Conservation (phyloP, 2,888 invertebrate genomes). For the Cerceris rybyensis region DNA sequence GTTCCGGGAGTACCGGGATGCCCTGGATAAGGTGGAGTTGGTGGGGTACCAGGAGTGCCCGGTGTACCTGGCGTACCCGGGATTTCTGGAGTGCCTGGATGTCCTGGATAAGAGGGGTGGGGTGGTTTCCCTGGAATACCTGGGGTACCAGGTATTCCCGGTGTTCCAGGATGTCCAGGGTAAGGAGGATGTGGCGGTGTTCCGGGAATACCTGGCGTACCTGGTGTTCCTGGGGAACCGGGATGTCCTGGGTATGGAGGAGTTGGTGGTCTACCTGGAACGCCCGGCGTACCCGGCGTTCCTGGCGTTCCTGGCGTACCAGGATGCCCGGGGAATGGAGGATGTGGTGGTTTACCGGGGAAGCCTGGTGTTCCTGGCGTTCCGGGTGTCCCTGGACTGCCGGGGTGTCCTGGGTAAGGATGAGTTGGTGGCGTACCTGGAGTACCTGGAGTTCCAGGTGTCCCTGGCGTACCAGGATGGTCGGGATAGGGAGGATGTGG, state of each 20-base stretch:
- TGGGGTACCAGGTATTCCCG: constrained; percentile 29
- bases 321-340: constrained; percentile 25
- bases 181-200: background rate
- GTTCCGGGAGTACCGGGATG: constrained; percentile 17
- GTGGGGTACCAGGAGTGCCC: constrained; percentile 40
- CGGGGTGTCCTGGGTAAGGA: constrained; percentile 19
- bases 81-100: constrained; percentile 34
- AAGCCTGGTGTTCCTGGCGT: constrained; percentile 34
- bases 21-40: constrained; percentile 36
- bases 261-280: constrained; percentile 38
- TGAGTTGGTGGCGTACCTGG: constrained; percentile 8
- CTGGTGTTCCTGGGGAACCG: constrained; percentile 2
- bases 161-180: constrained; percentile 11
- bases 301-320: constrained; percentile 44
- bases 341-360: background rate
- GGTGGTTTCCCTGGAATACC: background rate
- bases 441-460: constrained; percentile 1
- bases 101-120: constrained; percentile 18
- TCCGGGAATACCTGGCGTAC: constrained; percentile 7
- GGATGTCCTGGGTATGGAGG: constrained; percentile 41
- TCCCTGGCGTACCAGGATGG: no score
- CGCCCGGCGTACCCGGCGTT: constrained; percentile 60
- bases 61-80: constrained; percentile 62
- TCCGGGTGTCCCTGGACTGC: constrained; percentile 12
- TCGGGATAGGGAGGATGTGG: no score